Evolutionary conservation across 1,140 invertebrate genomes (phyloP), one percentile per base, ranked within the genome.

Genomic region (Cataglyphis hispanica): DNA sequence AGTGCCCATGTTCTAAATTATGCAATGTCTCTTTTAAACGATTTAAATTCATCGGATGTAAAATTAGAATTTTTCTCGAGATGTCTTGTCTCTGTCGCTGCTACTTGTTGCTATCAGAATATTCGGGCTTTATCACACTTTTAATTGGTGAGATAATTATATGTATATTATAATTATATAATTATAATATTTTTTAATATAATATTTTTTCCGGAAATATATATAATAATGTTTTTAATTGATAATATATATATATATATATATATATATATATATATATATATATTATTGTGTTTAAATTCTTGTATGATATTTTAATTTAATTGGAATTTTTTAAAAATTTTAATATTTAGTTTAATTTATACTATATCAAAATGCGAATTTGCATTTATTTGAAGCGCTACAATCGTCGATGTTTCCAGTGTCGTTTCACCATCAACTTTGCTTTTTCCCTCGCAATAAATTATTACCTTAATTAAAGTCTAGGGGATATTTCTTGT

Each of bases 381-480:
- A 22, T 67, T 67, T 40, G 31, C 31, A 19, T 16, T 16, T n/a
- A 25, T 31, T 5, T 13, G 50, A 34, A 43, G 25, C 16, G 25
- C 19, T 2, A 8, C 16, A 53, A 7, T 56, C 43, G 8, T 37
- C 34, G 50, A 60, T 43, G 34, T 40, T 74, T 34, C 10, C 63
- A 31, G 22, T 67, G 64, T 80, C 31, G 6, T 80, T 46, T 61
- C 19, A 19, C 19, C 19, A 67, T 77, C 13, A 78, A 60, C 60
- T 72, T 87, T 5, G 11, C 27, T 78, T 72, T 80, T 72, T 4
- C 27, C 27, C 53, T 72, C 37, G 40, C 50, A 43, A 53, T 70
- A 87, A 86, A 86, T 61, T 86, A 86, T 86, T 80, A 22, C 60
- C 67, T 87, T 86, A 75, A 87, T 86, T 87, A 87, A 87, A 86